Evolutionary conservation across 23 tunicate species (phyloP).

Genomic region (Ciona savignyi): DNA sequence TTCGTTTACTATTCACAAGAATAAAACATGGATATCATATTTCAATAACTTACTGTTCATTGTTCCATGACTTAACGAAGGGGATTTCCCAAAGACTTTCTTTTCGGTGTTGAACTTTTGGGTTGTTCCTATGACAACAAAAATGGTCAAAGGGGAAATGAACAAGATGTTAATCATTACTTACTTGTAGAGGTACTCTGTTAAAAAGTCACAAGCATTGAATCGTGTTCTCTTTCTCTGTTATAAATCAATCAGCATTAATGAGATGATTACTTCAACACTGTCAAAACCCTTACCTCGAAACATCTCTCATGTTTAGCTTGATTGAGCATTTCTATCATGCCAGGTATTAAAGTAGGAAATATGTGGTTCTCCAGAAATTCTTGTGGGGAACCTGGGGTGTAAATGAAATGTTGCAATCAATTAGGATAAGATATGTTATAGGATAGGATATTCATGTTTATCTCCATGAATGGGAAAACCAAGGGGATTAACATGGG

Average conservation of each 20-base stretch:
- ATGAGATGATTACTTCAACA: not conserved
- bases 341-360: constrained; percentile 65
- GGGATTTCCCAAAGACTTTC: constrained; percentile 27
- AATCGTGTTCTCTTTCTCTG: constrained; percentile 76
- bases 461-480: too few species aligned
- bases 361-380: constrained; percentile 72
- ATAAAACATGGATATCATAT: too few species aligned
- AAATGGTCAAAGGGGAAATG: too few species aligned
- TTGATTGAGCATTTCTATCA: constrained; percentile 68
- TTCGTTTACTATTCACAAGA: too few species aligned
- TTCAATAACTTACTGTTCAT: constrained; percentile 13
- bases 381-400: constrained; percentile 49
- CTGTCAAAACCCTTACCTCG: constrained; percentile 22
- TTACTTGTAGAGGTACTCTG: constrained; percentile 75
- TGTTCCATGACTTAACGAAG: constrained; percentile 28
- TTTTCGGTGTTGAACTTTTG: not conserved
- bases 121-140: constrained; percentile 2
- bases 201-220: constrained; percentile 85
- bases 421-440: too few species aligned
- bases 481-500: too few species aligned
- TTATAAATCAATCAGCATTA: not conserved
- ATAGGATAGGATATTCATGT: too few species aligned
- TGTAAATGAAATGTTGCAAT: too few species aligned
- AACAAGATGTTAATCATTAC: constrained; percentile 1
- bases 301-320: constrained; percentile 77